Evolutionary conservation across 1,140 invertebrate species (phyloP), one percentile per base, ranked within the genome.

Genomic region (Pantala flavescens): DNA sequence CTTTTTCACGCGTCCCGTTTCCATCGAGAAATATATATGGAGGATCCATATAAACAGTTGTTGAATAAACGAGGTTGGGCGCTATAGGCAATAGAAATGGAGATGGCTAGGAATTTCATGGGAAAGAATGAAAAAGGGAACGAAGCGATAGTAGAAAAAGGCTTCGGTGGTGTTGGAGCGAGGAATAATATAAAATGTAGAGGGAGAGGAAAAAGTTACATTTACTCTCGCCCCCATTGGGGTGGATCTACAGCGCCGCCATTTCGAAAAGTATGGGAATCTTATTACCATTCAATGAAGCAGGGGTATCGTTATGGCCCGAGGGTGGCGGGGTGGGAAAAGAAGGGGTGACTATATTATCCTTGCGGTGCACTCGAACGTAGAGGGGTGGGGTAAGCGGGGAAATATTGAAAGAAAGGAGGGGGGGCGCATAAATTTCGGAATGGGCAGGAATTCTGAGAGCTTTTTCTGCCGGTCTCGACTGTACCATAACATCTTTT

Each of bases 251-350:
- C 9, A 55, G 23, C 19, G 43, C 24, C 71, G 43, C 75, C 49
- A 74, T 75, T 75, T 24, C 72, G 71, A 24, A 73, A 73, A 75
- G 71, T 75, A 73, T 75, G 55, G 42, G 74, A 63, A 75, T 75
- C 74, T 75, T 75, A 75, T 75, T 75, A 73, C 74, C 71, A 75
- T 75, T 75, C 74, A 75, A 75, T 75, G 74, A 73, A 49, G 74
- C 74, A 75, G 55, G 71, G 23, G 55, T 63, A 63, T 74, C 73
- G 24, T 71, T 74, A 76, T 70, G 73, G 73, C 72, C 73, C 21
- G 16, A 36, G 28, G 28, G 28, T 11, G 63, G 71, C 11, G 5
- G 49, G n/a, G 49, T 63, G 49, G 12, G n/a, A 63, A 63, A 36
- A 21, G 49, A 63, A 19, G 49, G 49, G 49, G 14, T 16, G 49